Base-by-base conservation (phyloP, 1,140 invertebrate species). In the Elymnias hypermnestra region DNA sequence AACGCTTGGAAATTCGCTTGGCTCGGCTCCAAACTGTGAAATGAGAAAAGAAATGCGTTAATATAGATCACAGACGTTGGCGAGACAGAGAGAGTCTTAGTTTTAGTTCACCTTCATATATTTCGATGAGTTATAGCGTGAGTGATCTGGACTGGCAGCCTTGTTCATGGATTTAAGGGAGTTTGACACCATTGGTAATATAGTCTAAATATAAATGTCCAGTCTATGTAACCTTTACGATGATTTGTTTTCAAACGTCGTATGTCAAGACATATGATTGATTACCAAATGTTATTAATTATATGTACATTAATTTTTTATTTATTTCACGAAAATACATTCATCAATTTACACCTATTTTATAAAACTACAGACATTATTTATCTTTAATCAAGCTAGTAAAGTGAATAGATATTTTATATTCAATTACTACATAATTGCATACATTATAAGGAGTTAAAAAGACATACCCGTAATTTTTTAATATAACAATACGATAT, bases 1-100 rank as follows among this genome's bases (percentile, higher is more conserved):
- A 72, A 76, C 76, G 78, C 72, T 83, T 83, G 79, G 63, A 87
- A 87, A 81, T 72, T 83, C 72, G 66, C 67, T 86, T 87, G 84
- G 83, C 84, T 70, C 73, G 83, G 74, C 71, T 87, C 84, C 84
- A 87, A 87, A 74, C 82, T 85, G 84, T 71, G 76, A 82, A 86
- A 84, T 78, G 82, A 87, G 83, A 85, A 85, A 78, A 85, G 75
- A 83, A 83, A 83, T 57, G 65, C 53, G 67, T 72, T 74, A 81
- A 83, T 76, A 73, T 73, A 69, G 65, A 73, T 57, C 73, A 54
- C 46, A 58, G 35, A 47, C 69, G 63, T 72, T 72, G 52, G 74
- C 64, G 50, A 71, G 81, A 85, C 53, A 73, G 81, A 75, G 81
- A 85, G 60, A 61, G 70, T 53, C 29, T 56, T 29, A 40, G 56